Base-by-base conservation (phyloP, 2,113 vertebrate species). In the Dipodomys spectabilis region DNA sequence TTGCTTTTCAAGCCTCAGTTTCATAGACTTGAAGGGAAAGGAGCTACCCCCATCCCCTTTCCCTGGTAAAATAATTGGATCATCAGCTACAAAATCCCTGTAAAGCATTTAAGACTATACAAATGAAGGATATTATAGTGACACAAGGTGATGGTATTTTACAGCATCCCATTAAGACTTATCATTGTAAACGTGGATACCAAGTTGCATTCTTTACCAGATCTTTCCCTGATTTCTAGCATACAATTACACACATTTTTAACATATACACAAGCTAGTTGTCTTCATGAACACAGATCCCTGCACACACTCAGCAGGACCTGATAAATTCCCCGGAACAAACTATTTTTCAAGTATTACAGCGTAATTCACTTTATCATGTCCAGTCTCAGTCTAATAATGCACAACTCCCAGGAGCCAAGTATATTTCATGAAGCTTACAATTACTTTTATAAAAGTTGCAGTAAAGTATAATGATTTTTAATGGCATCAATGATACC, bases 401-500 rank as follows among this genome's bases (percentile, higher is more conserved):
- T 44, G 75, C 16, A 91, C 83, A 82, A 82, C 45, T 75, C 84
- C 96, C 95, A 94, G 0, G 32, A 90, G 86, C 95, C 20, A 60
- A 93, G 91, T 96, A 93, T 96, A 35, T 94, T 93, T 97, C 87
- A 96, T 82, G 93, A 85, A 95, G 80, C 90, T 96, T 83, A 71
- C 80, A 91, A 80, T 93, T 95, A 89, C 97, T 96, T 85, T 96
- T 96, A 94, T 94, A 97, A 95, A 86, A 94, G 87, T 81, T 96
- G 95, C 86, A 94, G 87, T 97, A 96, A 94, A 95, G 87, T 94
- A 93, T 96, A 97, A 97, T 95, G 44, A 92, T 93, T 97, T 98
- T 90, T 96, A 94, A 96, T 93, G 96, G 96, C 90, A 97, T 93
- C 82, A 96, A 84, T 88, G 94, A 96, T 96, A 91, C 83, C 19